Conservation (phyloP, 2,113 vertebrate genomes). For the Atherinomorus stipes region DNA sequence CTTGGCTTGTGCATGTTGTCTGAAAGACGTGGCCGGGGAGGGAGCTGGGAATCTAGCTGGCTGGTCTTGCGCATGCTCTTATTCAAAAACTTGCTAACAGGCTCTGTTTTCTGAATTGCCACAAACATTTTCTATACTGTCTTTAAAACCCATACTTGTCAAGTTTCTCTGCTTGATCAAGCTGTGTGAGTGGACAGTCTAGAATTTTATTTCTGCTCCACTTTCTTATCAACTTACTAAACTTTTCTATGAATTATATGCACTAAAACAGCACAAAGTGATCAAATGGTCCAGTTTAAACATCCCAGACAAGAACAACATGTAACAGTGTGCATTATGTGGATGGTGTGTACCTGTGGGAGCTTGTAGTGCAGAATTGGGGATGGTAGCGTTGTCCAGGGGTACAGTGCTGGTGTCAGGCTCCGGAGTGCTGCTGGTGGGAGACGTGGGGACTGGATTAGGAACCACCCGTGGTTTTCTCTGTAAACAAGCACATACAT, state of each 20-base stretch:
- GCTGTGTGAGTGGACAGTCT: too few relatives aligned
- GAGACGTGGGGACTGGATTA: constrained; percentile 93
- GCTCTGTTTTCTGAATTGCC: too few relatives aligned
- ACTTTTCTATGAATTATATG: not conserved
- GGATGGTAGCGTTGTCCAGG: constrained; percentile 96
- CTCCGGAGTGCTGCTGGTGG: constrained; percentile 97
- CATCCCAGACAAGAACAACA: too few relatives aligned
- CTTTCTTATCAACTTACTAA: not conserved
- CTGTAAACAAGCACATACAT: constrained; percentile 78
- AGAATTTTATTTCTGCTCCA: not conserved
- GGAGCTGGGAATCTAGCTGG: too few relatives aligned
- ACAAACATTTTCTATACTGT: too few relatives aligned
- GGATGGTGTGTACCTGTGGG: constrained; percentile 89
- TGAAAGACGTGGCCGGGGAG: too few relatives aligned
- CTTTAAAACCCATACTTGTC: not conserved
- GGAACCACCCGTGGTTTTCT: constrained; percentile 93
- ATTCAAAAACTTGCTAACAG: too few relatives aligned
- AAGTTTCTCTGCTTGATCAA: not conserved
- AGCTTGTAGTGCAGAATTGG: constrained; percentile 95
- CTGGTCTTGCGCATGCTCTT: too few relatives aligned
- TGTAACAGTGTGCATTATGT: not conserved
- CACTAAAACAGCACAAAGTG: not conserved
- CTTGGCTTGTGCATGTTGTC: too few relatives aligned
- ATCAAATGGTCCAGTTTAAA: not conserved
- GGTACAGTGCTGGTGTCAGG: constrained; percentile 98